Conservation (phyloP, 2,113 vertebrate genomes). For the Pimephales promelas region DNA sequence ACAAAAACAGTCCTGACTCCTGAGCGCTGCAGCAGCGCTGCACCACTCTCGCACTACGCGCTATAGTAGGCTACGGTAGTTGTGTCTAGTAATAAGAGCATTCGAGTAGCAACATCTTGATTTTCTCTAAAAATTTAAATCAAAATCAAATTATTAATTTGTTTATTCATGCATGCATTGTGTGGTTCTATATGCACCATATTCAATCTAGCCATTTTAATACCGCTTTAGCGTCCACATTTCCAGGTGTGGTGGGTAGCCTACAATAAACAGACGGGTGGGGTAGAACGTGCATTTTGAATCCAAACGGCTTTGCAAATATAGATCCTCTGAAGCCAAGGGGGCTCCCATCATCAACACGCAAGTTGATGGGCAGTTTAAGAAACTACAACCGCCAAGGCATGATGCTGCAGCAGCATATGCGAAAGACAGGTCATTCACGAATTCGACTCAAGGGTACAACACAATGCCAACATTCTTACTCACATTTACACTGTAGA, state of each 20-base stretch:
- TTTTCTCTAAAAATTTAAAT: background rate
- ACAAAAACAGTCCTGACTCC: conserved; percentile 75
- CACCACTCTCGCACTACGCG: conserved; percentile 64
- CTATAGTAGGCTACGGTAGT: conserved; percentile 36
- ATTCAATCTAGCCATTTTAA: background rate
- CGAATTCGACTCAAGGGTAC: background rate
- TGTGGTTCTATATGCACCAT: background rate
- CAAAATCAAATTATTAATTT: background rate
- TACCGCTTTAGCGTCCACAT: conserved; percentile 6
- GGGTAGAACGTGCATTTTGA: conserved; percentile 33
- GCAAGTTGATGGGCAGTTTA: conserved; percentile 19
- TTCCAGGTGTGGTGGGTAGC: conserved; percentile 34
- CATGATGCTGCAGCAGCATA: conserved; percentile 1
- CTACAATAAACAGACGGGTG: conserved; percentile 39
- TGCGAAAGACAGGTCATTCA: conserved; percentile 8
- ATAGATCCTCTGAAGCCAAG: conserved; percentile 3
- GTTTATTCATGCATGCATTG: background rate
- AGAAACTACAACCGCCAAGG: background rate
- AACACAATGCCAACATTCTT: background rate
- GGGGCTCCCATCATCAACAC: conserved; percentile 13
- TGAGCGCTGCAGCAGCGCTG: conserved; percentile 68
- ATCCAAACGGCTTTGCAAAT: background rate
- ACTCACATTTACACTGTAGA: conserved; percentile 81
- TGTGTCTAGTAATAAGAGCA: background rate
- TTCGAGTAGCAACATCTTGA: background rate